Conservation (phyloP, 2,888 invertebrate genomes). For the Drosophila stalkeri region DNA sequence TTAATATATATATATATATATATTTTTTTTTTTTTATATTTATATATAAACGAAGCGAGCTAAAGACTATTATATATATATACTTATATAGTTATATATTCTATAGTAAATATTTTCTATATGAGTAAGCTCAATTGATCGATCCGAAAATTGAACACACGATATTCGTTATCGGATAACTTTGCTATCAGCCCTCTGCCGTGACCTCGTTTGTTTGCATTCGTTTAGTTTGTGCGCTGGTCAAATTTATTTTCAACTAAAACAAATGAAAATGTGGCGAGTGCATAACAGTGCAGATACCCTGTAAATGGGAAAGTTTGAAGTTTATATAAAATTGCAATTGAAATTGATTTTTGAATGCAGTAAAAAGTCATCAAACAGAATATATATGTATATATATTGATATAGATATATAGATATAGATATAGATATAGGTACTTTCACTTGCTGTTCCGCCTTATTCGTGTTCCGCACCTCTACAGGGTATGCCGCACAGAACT, state of each 20-base stretch:
- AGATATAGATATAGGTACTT: background rate
- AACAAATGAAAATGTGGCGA: background rate
- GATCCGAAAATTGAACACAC: background rate
- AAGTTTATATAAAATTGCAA: background rate
- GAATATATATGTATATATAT: background rate
- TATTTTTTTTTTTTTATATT: too few relatives aligned
- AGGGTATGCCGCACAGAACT: conserved; percentile 10
- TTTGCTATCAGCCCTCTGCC: background rate
- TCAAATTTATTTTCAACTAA: conserved; percentile 54
- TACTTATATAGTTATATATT: too few relatives aligned
- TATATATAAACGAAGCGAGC: background rate
- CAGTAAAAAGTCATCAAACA: background rate
- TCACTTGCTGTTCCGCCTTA: background rate
- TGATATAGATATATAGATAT: background rate
- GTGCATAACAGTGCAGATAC: background rate
- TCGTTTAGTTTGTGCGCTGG: conserved; percentile 43
- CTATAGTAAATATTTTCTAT: too few relatives aligned
- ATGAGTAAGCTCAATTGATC: background rate
- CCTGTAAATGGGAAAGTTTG: background rate
- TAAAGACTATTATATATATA: too few relatives aligned
- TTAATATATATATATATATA: background rate
- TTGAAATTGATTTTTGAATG: background rate
- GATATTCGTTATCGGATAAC: background rate
- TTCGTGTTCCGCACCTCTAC: background rate
- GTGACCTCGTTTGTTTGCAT: conserved; percentile 43